Percentiles rank a stretch among this genome's conserved stretches.
phyloP scores from a whole-genome alignment of 2,797 vertebrate species.

The Cryptoprocta ferox region DNA sequence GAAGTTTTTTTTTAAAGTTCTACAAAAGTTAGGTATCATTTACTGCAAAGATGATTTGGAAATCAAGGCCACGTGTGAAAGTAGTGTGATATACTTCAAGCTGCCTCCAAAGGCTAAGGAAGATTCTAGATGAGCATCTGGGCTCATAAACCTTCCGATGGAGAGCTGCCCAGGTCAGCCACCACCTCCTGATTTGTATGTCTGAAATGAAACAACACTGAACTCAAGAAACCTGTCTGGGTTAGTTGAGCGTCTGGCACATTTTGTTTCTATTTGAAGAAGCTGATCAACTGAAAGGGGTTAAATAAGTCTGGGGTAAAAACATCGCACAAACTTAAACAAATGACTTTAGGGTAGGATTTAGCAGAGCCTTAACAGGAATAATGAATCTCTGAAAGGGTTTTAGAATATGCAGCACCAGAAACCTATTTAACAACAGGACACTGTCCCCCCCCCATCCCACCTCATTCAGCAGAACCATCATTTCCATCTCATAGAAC shows the following conservation, averaged over 20 bases:
- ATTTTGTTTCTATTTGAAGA: slow-evolving; percentile 46
- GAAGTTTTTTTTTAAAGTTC: background rate
- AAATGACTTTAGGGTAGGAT: background rate
- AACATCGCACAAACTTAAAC: slow-evolving; percentile 41
- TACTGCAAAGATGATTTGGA: background rate
- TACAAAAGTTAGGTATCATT: slow-evolving; percentile 19
- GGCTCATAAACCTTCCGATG: background rate
- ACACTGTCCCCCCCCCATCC: background rate
- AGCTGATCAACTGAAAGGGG: background rate
- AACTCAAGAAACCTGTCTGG: slow-evolving; percentile 1
- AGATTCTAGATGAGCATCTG: background rate
- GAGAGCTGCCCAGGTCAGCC: background rate
- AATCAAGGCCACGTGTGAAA: background rate
- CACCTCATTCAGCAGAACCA: background rate
- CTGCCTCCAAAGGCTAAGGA: background rate
- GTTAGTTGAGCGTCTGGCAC: slow-evolving; percentile 32
- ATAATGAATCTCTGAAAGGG: slow-evolving; percentile 23
- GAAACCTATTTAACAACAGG: background rate
- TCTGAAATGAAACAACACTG: slow-evolving; percentile 22
- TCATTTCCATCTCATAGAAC: slow-evolving; percentile 8
- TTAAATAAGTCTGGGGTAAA: slow-evolving; percentile 4
- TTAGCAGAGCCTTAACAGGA: slow-evolving; percentile 38
- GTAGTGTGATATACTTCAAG: background rate
- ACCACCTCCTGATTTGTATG: slow-evolving; percentile 2
- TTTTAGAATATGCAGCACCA: background rate